Evolutionary conservation across 2,888 invertebrate genomes (phyloP).

Genomic region (Stramonita haemastoma): DNA sequence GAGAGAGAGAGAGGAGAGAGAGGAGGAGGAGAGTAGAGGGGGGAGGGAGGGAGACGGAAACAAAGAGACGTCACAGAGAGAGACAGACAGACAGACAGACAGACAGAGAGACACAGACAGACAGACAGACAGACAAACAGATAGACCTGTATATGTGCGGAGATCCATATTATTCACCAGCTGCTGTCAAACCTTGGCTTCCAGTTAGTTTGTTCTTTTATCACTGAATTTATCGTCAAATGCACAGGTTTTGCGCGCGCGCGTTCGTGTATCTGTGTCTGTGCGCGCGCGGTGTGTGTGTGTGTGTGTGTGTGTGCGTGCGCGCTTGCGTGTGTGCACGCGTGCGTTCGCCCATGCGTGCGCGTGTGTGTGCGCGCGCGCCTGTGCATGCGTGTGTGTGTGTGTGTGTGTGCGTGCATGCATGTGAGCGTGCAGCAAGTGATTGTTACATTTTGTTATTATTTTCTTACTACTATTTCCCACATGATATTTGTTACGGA

Average conservation of each 20-base stretch:
- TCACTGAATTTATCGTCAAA: too few relatives aligned
- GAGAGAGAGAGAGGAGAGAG: neutral
- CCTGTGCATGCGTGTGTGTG: neutral
- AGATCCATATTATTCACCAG: neutral
- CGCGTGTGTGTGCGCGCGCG: neutral
- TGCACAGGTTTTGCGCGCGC: neutral
- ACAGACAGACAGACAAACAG: neutral
- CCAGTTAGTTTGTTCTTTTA: too few relatives aligned
- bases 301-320: neutral
- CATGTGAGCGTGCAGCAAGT: neutral
- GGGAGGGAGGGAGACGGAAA: neutral
- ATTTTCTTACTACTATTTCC: too few relatives aligned
- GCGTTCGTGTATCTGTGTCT: neutral
- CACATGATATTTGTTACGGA: neutral
- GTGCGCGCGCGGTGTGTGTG: too few relatives aligned
- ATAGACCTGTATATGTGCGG: neutral
- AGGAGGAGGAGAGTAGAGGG: neutral
- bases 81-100: neutral
- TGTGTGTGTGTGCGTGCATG: neutral
- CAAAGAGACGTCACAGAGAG: neutral
- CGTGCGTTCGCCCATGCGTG: too few relatives aligned
- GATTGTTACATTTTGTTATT: too few relatives aligned
- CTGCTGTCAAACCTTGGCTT: too few relatives aligned
- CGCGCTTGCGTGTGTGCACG: neutral
- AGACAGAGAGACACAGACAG: neutral